Conservation (phyloP, 2,888 invertebrate genomes). For the Arrhopalites spinosus region DNA sequence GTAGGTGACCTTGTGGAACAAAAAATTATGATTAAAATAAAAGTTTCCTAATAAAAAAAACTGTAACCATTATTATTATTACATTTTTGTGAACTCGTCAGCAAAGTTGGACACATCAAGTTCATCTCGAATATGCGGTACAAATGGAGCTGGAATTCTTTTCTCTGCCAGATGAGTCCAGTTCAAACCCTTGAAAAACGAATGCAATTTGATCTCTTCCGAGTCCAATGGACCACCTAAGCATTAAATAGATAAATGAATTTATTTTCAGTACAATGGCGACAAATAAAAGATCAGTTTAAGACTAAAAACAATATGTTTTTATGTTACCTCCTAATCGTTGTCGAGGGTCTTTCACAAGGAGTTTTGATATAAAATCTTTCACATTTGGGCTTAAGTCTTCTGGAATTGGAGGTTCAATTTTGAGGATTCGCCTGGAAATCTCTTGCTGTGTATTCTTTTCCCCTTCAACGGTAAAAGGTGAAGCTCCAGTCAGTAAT, state of each 20-base stretch:
- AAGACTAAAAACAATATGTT: no score
- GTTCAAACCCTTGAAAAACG: constrained; percentile 81
- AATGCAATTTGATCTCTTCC: constrained; percentile 84
- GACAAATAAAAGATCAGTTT: no score
- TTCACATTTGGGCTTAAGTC: constrained; percentile 74
- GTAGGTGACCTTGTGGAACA: no score
- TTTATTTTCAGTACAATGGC: no score
- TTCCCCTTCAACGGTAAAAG: constrained; percentile 94
- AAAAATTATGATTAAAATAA: no score
- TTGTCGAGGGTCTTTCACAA: constrained; percentile 87
- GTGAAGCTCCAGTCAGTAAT: constrained; percentile 93
- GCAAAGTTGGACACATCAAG: constrained; percentile 95
- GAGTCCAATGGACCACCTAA: constrained; percentile 77
- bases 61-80: no score
- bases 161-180: constrained; percentile 83
- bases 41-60: no score
- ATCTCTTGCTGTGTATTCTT: constrained; percentile 94
- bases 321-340: constrained; percentile 71
- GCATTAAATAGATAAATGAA: no score
- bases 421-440: constrained; percentile 84
- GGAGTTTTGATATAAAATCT: constrained; percentile 78
- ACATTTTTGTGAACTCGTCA: constrained; percentile 92
- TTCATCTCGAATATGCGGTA: constrained; percentile 81
- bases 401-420: constrained; percentile 86
- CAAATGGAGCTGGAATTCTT: constrained; percentile 83